Conservation (phyloP, 1,140 invertebrate species). For the Zaprionus capensis region DNA sequence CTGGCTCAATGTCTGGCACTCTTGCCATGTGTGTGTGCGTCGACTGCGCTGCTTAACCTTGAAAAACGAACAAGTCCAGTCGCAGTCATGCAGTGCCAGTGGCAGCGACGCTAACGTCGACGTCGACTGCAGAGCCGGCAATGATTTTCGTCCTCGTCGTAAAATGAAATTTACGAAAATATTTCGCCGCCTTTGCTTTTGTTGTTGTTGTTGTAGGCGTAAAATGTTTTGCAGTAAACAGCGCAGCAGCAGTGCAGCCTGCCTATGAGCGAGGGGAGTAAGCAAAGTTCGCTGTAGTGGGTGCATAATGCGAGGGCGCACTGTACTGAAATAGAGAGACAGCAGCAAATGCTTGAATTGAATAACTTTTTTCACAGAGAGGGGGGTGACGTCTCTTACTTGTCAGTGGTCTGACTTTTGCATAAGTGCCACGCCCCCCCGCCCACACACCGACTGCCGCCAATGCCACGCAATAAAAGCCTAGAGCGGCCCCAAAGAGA, state of each 20-base stretch:
- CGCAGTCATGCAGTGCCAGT: conserved; percentile 45
- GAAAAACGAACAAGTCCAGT: conserved; percentile 82
- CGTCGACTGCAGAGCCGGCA: conserved; percentile 48
- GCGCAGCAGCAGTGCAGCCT: not conserved
- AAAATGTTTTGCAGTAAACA: conserved; percentile 26
- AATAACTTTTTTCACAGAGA: not conserved
- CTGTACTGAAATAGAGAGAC: not conserved
- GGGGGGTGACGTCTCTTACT: conserved; percentile 1
- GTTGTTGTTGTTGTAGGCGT: conserved; percentile 39
- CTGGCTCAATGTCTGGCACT: conserved; percentile 60
- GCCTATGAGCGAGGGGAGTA: not conserved
- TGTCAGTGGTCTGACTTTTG: conserved; percentile 57
- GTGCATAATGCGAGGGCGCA: not conserved
- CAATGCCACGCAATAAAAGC: conserved; percentile 1
- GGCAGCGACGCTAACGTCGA: conserved; percentile 2
- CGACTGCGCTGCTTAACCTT: conserved; percentile 66
- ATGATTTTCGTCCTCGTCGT: conserved; percentile 74
- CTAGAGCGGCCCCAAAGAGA: conserved; percentile 13
- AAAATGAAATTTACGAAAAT: conserved; percentile 82
- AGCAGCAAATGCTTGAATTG: not conserved
- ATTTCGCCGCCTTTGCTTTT: conserved; percentile 33
- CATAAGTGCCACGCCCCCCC: conserved; percentile 34
- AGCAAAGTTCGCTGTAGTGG: not conserved
- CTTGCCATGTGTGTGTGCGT: conserved; percentile 50
- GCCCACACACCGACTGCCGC: not conserved